phyloP scores from a whole-genome alignment of 2,797 vertebrate species.

The Phataginus tricuspis region DNA sequence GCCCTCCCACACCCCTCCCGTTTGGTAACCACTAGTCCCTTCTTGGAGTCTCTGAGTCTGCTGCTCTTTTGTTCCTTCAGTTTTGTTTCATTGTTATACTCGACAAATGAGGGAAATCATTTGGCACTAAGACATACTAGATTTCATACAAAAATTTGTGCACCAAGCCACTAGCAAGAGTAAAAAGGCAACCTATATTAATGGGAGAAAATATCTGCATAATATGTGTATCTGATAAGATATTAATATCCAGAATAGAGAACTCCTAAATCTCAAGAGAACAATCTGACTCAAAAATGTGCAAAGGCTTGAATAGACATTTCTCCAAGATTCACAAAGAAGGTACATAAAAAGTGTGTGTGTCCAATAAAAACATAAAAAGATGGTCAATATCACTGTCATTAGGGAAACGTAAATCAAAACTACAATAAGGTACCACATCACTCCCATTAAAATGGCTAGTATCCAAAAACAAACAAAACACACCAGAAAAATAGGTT shows the following conservation, averaged over 20 bases:
- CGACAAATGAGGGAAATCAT: too few species aligned
- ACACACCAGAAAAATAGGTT: not conserved
- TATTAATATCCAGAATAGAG: not conserved
- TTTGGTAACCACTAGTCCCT: too few species aligned
- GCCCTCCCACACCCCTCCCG: too few species aligned
- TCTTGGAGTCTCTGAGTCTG: too few species aligned
- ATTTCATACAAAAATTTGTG: not conserved
- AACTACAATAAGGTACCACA: not conserved
- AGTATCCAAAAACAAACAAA: not conserved
- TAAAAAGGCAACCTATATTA: not conserved
- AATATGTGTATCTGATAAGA: not conserved
- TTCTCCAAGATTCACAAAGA: not conserved
- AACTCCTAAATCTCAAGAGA: not conserved
- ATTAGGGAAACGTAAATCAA: slow-evolving; percentile 15
- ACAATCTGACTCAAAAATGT: not conserved
- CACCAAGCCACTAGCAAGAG: not conserved
- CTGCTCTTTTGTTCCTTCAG: too few species aligned
- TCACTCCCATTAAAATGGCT: not conserved
- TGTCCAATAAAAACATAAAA: not conserved
- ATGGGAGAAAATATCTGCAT: not conserved
- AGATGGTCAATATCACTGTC: not conserved
- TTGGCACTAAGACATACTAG: not conserved
- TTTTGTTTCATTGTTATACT: too few species aligned
- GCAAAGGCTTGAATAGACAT: not conserved
- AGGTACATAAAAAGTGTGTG: not conserved